Evolutionary conservation across 2,888 invertebrate genomes (phyloP), one percentile per base, ranked within the genome.

Genomic region (Mellilla xanthometata): DNA sequence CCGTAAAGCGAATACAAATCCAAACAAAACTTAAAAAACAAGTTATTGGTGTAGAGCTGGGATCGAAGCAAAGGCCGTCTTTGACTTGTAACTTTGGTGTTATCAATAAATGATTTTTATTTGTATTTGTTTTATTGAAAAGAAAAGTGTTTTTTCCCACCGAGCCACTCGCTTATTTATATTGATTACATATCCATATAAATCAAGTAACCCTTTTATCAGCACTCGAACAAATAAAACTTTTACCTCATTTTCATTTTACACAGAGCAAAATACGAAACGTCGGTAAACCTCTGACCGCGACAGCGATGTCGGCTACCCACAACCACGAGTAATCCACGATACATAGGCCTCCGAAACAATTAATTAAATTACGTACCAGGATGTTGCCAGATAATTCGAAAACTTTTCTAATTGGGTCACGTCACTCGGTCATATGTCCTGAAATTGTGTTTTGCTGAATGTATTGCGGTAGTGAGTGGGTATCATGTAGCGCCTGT

Each of bases 391-490:
- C 44, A 49, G 56, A 49, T 56, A 64, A 68, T 59, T 60, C 58
- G 56, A 45, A 64, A 69, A 69, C 52, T 70, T 68, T 58, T 54
- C 55, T 65, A 72, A 72, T 70, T 72, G 61, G 66, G 65, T 63
- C 65, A 62, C 60, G 64, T 57, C 58, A 55, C 41, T 39, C 38
- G 47, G 56, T 57, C 55, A 56, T 50, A 45, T 52, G 56, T 60
- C 67, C 59, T 57, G 42, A 54, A 62, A 62, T 55, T 59, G 53
- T 46, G 10, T 35, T 27, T 12, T 15, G 34, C 49, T n/a, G 41
- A 50, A 55, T 52, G 30, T 42, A 31, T 39, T 43, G 36, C 9
- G 40, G 45, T 41, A 49, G 43, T 56, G 33, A 24, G 19, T 19
- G n/a, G n/a, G 24, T 24, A 24, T n/a, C 24, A n/a, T 24, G 3